phyloP scores from a whole-genome alignment of 1,140 invertebrate species.

The Aphis craccivora region DNA sequence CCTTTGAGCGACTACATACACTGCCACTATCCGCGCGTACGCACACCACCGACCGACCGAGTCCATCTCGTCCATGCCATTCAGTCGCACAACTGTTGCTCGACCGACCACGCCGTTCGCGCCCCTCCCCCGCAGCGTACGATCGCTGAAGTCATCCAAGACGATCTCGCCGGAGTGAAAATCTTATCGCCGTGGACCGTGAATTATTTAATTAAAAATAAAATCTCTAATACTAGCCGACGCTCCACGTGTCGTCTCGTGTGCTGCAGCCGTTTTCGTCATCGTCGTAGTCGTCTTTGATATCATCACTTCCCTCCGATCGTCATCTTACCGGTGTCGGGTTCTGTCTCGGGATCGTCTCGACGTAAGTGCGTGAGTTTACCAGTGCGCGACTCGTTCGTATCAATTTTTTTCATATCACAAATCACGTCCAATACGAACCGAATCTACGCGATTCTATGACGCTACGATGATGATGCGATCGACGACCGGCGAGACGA shows the following conservation, averaged over 20 bases:
- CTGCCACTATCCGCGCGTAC: background rate
- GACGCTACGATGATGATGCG: background rate
- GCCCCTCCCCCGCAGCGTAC: background rate
- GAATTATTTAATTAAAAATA: background rate
- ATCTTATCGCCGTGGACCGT: background rate
- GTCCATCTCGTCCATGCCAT: constrained; percentile 35
- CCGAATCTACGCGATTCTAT: background rate
- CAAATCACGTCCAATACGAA: background rate
- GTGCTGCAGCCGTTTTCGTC: too few relatives aligned
- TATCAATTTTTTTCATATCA: background rate
- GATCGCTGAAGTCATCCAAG: background rate
- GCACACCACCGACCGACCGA: background rate
- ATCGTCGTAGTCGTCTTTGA: background rate
- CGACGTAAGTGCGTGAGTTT: background rate
- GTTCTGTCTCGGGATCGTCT: too few relatives aligned
- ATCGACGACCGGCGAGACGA: background rate
- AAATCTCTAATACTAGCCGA: background rate
- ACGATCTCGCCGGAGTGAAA: background rate
- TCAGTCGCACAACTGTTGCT: constrained; percentile 58
- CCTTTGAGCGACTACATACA: background rate
- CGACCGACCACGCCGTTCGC: constrained; percentile 34
- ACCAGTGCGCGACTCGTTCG: background rate
- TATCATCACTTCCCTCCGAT: background rate
- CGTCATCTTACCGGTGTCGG: background rate
- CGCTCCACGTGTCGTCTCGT: too few relatives aligned